phyloP scores from a whole-genome alignment of 2,113 vertebrate species.

The Neodontobutis hainanensis region DNA sequence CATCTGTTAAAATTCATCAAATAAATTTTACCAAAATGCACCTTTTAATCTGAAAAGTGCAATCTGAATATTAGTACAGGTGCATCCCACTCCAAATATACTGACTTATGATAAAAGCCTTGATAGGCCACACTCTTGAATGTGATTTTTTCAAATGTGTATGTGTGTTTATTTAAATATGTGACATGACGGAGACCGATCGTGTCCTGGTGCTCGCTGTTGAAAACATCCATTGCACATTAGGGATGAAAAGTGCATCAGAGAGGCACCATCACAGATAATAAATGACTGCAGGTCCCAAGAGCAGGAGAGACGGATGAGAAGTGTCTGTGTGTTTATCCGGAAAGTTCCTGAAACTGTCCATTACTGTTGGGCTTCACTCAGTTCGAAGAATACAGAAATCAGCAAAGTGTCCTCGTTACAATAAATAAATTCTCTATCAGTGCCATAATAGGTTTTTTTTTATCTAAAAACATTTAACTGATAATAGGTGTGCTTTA shows the following conservation, averaged over 20 bases:
- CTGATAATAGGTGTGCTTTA: conserved; percentile 16
- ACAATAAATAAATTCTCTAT: background rate
- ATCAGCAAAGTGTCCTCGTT: conserved; percentile 5
- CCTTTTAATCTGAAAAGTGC: too few relatives aligned
- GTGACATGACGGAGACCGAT: conserved; percentile 14
- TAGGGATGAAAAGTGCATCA: conserved; percentile 27
- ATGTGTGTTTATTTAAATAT: background rate
- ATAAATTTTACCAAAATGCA: too few relatives aligned
- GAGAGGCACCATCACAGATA: conserved; percentile 26
- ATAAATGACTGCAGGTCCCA: conserved; percentile 39
- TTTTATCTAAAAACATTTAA: conserved; percentile 9
- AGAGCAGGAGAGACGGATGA: conserved; percentile 41
- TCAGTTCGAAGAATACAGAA: conserved; percentile 16
- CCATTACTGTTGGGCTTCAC: conserved; percentile 9
- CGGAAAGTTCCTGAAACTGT: conserved; percentile 42
- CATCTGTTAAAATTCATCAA: too few relatives aligned
- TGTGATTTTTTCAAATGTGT: conserved; percentile 16
- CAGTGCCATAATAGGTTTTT: background rate
- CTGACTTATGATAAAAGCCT: background rate
- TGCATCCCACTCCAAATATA: background rate
- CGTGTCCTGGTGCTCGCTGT: background rate
- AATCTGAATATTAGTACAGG: background rate
- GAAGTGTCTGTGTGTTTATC: conserved; percentile 50
- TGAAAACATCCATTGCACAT: conserved; percentile 20
- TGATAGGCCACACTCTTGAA: background rate